phyloP scores from a whole-genome alignment of 1,140 invertebrate species.

The Ylistrum balloti region DNA sequence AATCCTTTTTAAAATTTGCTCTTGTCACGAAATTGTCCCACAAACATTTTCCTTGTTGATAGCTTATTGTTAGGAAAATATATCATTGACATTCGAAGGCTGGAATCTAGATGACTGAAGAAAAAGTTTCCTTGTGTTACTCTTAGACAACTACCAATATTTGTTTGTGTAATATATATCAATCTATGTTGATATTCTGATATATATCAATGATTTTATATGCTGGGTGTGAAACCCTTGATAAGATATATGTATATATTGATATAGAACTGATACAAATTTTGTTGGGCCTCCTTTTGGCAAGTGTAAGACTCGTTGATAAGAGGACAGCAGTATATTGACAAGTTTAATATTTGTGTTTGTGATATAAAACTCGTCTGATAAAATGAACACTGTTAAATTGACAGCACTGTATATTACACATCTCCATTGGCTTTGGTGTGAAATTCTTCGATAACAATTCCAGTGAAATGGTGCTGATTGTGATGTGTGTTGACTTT shows the following conservation, averaged over 20 bases:
- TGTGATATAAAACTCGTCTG: not conserved
- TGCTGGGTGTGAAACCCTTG: not conserved
- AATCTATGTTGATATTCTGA: not conserved
- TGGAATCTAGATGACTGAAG: too few relatives aligned
- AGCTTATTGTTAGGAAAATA: not conserved
- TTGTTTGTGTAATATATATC: not conserved
- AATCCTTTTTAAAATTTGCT: not conserved
- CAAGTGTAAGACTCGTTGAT: not conserved
- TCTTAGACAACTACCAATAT: not conserved
- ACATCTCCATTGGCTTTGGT: constrained; percentile 17
- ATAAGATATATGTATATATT: not conserved
- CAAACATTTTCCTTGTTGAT: constrained; percentile 23
- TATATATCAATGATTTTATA: not conserved
- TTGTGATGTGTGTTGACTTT: not conserved
- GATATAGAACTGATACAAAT: not conserved
- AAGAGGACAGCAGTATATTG: not conserved
- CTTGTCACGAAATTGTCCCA: not conserved
- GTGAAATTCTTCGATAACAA: not conserved
- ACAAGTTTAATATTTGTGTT: not conserved
- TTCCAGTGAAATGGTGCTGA: not conserved
- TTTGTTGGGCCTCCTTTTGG: not conserved
- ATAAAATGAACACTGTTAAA: constrained; percentile 9
- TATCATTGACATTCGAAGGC: not conserved
- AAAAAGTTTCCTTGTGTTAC: too few relatives aligned
- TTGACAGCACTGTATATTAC: constrained; percentile 14